These are phyloP conservation scores for Nothoprocta perdicaria DNA, from an alignment of 2,113 vertebrate genomes.

Conservation along the genomic window DNA sequence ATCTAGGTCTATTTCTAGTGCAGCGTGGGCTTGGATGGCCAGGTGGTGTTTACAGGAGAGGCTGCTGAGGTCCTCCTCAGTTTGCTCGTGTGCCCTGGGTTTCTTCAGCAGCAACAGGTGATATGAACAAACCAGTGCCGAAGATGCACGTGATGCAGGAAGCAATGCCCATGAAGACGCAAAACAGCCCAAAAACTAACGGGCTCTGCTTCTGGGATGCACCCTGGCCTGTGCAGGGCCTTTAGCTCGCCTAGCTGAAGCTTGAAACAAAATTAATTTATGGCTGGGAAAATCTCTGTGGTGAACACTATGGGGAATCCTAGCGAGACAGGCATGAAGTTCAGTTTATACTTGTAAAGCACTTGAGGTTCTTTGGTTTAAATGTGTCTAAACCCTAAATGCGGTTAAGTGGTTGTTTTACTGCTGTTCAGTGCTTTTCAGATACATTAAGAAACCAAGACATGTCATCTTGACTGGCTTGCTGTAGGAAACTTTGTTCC, in stretches of 20 bases:
- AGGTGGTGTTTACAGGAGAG: conserved; percentile 56
- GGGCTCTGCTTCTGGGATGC: neutral
- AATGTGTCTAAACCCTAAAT: neutral
- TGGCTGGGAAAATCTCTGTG: neutral
- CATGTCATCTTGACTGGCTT: neutral
- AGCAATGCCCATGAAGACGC: neutral
- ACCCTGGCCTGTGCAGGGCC: neutral
- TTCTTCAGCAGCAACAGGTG: neutral
- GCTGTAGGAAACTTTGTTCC: neutral
- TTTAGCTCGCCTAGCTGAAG: neutral
- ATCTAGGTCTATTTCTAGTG: conserved; percentile 63
- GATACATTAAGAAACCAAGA: neutral
- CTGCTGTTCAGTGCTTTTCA: neutral
- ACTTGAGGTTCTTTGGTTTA: neutral
- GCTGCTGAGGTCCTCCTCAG: conserved; percentile 56
- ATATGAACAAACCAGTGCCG: neutral
- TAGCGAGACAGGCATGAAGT: neutral
- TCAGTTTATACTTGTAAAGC: neutral
- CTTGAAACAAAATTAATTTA: neutral
- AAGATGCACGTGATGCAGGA: neutral
- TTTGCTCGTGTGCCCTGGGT: conserved; percentile 25
- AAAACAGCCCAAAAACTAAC: neutral
- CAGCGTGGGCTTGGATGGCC: conserved; percentile 56
- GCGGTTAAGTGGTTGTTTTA: neutral
- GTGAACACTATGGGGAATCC: neutral